Evolutionary conservation across 2,888 invertebrate species (phyloP).

Genomic region (Bembecia ichneumoniformis): DNA sequence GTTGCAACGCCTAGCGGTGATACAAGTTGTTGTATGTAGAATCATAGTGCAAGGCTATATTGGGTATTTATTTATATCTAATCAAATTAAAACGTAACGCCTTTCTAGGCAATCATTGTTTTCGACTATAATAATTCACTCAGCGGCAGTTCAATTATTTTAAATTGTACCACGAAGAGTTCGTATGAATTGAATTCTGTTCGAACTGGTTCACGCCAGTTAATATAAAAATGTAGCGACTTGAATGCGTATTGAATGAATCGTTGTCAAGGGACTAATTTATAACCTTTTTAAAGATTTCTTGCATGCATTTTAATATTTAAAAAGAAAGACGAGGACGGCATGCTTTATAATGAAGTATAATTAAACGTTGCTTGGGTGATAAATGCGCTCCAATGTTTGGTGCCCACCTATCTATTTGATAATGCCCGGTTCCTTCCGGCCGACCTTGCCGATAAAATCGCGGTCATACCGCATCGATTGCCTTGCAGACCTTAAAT

Average conservation of each 20-base stretch:
- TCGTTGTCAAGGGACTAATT: no score
- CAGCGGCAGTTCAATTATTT: slow-evolving; percentile 40
- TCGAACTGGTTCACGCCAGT: slow-evolving; percentile 38
- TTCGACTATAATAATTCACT: no score
- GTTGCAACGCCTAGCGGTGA: no score
- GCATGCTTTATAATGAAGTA: no score
- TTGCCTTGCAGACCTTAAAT: neutral
- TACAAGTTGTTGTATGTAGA: no score
- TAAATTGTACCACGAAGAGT: slow-evolving; percentile 45
- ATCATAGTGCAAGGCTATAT: no score
- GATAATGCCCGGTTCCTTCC: slow-evolving; percentile 58
- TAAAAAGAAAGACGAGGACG: no score
- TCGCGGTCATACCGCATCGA: neutral
- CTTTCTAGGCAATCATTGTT: no score
- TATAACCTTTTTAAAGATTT: no score
- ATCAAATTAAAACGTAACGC: no score
- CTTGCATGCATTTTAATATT: no score
- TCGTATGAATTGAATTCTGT: slow-evolving; percentile 49
- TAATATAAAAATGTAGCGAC: neutral
- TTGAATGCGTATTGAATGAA: neutral
- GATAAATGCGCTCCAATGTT: slow-evolving; percentile 41
- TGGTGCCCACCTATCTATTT: slow-evolving; percentile 48
- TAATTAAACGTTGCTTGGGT: slow-evolving; percentile 5
- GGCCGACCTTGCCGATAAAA: slow-evolving; percentile 46
- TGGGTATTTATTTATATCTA: no score